Evolutionary conservation across 2,888 invertebrate species (phyloP).

Genomic region (Asteroscopus sphinx): DNA sequence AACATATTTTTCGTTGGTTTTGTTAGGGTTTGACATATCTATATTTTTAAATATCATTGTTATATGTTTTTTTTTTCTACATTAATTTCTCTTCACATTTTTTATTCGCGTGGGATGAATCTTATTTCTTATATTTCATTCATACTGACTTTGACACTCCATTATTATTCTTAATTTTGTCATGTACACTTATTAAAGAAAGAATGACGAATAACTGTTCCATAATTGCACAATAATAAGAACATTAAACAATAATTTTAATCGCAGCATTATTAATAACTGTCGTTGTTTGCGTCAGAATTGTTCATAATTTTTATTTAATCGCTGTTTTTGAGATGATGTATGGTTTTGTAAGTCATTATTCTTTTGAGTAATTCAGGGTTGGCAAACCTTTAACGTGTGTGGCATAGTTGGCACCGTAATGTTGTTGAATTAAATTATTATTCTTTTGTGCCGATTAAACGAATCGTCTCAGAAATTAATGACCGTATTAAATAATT

Average conservation of each 20-base stretch:
- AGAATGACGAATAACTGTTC: conserved; percentile 11
- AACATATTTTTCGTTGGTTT: no score
- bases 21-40: no score
- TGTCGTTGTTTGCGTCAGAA: conserved; percentile 4
- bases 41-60: no score
- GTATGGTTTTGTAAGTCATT: conserved; percentile 9
- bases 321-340: conserved; percentile 10
- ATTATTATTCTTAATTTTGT: conserved; percentile 5
- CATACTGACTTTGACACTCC: neutral
- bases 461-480: no score
- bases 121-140: conserved; percentile 12
- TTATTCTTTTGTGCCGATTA: no score
- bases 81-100: neutral
- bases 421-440: no score
- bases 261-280: conserved; percentile 15
- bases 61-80: no score
- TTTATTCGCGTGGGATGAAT: conserved; percentile 11
- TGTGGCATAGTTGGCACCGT: neutral
- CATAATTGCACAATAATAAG: neutral
- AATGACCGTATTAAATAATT: no score
- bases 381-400: conserved; percentile 3
- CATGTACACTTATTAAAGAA: neutral
- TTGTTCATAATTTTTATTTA: conserved; percentile 22
- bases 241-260: conserved; percentile 14
- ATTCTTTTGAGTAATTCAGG: conserved; percentile 10